Base-by-base conservation (phyloP, 2,888 invertebrate genomes). In the Heliconius sara region DNA sequence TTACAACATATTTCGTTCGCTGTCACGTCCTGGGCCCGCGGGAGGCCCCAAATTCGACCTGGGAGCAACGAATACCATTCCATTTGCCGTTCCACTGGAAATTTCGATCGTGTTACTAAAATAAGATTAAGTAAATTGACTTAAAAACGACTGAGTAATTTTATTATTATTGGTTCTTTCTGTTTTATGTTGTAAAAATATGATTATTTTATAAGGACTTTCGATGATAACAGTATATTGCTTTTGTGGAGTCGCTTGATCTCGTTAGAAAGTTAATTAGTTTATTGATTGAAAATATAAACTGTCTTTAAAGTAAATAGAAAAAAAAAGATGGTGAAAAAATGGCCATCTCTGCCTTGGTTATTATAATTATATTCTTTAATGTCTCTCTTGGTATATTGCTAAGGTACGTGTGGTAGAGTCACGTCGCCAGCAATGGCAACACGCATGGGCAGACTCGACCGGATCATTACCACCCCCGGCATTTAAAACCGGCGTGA, bases 21-120 rank as follows among this genome's bases (percentile, higher is more conserved):
- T 87, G 88, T 89, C 90, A 89, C 89, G 89, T 87, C 80, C 86
- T 81, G 30, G 79, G 80, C 83, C 80, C 83, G 85, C 85, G 73
- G 83, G 87, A 89, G 85, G 84, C 83, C 83, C 86, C 85, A 88
- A 91, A 91, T 91, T 89, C 86, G 88, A 85, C 88, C 86, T 83
- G 91, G 89, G 89, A 89, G 82, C 86, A 83, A 89, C 88, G 89
- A 89, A 85, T 84, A 86, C 83, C 84, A 85, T 87, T 88, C 85
- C 84, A 85, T 86, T 87, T 85, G 82, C 83, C 81, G 80, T 78
- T 81, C 60, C 63, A 67, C 77, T 77, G 75, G 77, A 83, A 81
- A 75, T 39, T 81, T 81, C 68, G 67, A 76, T 74, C 73, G 70
- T 79, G 73, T 79, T 75, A 82, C 39, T 52, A 68, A 77, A 80